These are phyloP conservation scores for Amiota communis DNA, from an alignment of 2,888 invertebrate species.

Conservation along the genomic window DNA sequence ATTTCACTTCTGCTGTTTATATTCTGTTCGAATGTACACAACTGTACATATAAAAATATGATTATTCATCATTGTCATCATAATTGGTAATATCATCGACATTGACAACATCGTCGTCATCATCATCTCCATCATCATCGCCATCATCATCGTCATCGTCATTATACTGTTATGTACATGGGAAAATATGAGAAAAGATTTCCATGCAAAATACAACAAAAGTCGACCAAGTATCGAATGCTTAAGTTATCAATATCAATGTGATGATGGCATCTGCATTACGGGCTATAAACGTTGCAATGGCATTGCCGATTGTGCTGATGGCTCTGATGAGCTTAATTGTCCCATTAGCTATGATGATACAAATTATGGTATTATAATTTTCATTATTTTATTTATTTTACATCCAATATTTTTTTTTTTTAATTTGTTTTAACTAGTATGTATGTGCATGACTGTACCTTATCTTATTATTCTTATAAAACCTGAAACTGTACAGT, in stretches of 20 bases:
- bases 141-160: conserved; percentile 33
- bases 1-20: no score
- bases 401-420: background rate
- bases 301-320: conserved; percentile 75
- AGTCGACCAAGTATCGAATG: conserved; percentile 67
- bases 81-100: background rate
- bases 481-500: background rate
- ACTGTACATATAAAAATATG: no score
- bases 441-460: background rate
- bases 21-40: no score
- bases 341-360: conserved; percentile 74
- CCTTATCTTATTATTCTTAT: background rate
- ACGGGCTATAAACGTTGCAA: conserved; percentile 78
- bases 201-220: conserved; percentile 68
- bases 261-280: conserved; percentile 79
- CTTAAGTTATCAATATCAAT: conserved; percentile 76
- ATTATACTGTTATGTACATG: background rate
- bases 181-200: conserved; percentile 52
- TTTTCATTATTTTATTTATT: background rate
- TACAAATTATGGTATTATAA: conserved; percentile 66
- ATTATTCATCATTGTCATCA: background rate
- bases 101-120: conserved; percentile 2
- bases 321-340: conserved; percentile 78
- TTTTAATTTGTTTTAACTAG: background rate
- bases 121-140: conserved; percentile 37